Evolutionary conservation across 1,140 invertebrate genomes (phyloP), one percentile per base, ranked within the genome.

Genomic region (Drosophila pseudoobscura): DNA sequence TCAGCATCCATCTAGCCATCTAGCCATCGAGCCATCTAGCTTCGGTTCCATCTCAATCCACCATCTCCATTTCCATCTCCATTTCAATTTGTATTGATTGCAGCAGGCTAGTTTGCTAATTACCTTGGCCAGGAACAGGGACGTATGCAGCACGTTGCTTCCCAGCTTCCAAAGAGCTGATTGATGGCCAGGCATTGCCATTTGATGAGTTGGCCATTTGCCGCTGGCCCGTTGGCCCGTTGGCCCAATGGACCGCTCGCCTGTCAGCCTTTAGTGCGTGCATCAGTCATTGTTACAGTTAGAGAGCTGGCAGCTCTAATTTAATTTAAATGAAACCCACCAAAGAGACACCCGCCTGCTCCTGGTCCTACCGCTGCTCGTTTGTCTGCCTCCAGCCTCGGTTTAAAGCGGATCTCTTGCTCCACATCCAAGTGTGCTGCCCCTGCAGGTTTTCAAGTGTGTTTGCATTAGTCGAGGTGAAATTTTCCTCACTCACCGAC

Each of bases 231-330:
- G 29, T 15, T 17, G 15, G 44, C 22, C 46, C 22, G 29, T 15
- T 17, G 15, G 56, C 22, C 45, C 24, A 58, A 35, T 54, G 44
- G 44, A n/a, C 46, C 22, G 45, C 9, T 11, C n/a, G 57, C 24
- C 70, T 70, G 78, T 75, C 82, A 82, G 78, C 17, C 75, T 85
- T 85, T 85, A 85, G 82, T 85, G 82, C 83, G 82, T 82, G 63
- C 83, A 88, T 88, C 83, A 89, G 75, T 88, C 83, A 88, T 88
- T 88, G 83, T 89, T 88, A 89, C 83, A 83, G 83, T 88, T 88
- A 87, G 83, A 87, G 75, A 89, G 83, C 77, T 73, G 75, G 78
- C 78, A 72, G 47, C 83, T 88, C 83, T 88, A 88, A 88, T 88
- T 88, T 83, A 88, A 88, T 88, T 88, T 88, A 88, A 88, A 88